These are phyloP conservation scores for Sylvicola cinctus DNA, from an alignment of 2,888 invertebrate species.

Conservation along the genomic window DNA sequence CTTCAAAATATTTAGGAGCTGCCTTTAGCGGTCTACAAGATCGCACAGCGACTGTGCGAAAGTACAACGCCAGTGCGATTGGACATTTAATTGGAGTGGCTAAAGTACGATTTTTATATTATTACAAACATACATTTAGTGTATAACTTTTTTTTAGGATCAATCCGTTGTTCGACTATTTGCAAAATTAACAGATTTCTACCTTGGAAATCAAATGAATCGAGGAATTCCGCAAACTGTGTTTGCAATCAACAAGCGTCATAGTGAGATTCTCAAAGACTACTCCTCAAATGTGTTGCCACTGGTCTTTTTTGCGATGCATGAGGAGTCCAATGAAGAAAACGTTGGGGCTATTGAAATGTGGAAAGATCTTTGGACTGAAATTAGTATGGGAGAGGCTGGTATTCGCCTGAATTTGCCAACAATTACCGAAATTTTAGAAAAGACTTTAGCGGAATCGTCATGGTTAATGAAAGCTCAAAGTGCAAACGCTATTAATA, in stretches of 20 bases:
- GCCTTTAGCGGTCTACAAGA: constrained; percentile 58
- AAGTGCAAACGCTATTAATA: constrained; percentile 63
- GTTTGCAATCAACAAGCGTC: constrained; percentile 62
- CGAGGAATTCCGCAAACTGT: constrained; percentile 54
- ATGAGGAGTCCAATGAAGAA: constrained; percentile 47
- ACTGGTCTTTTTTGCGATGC: constrained; percentile 78
- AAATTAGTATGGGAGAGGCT: constrained; percentile 73
- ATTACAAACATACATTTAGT: background rate
- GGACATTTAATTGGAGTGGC: constrained; percentile 68
- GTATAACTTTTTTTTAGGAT: constrained; percentile 13
- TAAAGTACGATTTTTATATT: constrained; percentile 31
- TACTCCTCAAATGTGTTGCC: constrained; percentile 58
- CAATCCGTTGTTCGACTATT: constrained; percentile 36
- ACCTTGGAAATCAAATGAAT: constrained; percentile 51
- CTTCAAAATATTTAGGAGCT: constrained; percentile 32
- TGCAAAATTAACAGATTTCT: constrained; percentile 31
- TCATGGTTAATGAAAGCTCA: constrained; percentile 79
- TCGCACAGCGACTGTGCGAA: constrained; percentile 62
- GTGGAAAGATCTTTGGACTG: constrained; percentile 80
- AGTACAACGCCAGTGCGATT: constrained; percentile 63
- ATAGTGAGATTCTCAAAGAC: constrained; percentile 61
- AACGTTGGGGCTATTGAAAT: constrained; percentile 40
- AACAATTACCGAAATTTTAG: constrained; percentile 47
- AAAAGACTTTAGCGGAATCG: constrained; percentile 52
- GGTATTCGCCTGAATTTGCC: constrained; percentile 58